These are phyloP conservation scores for Poeciliopsis gracilis DNA, from an alignment of 2,797 vertebrate genomes.

Conservation along the genomic window DNA sequence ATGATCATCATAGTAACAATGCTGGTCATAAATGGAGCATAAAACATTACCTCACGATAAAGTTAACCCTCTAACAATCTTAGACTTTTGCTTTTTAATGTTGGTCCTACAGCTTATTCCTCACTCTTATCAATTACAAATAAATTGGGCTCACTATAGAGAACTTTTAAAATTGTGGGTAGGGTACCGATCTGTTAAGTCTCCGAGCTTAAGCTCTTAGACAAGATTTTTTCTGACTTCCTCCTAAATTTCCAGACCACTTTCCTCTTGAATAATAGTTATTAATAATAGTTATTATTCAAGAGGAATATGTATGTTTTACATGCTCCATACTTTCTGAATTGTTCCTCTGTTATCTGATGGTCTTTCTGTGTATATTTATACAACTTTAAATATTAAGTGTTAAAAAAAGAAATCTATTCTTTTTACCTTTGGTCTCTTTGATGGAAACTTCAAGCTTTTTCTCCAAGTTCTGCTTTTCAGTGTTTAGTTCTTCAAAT, in stretches of 20 bases:
- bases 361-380: neutral
- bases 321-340: neutral
- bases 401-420: neutral
- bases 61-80: neutral
- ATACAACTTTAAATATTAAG: neutral
- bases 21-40: neutral
- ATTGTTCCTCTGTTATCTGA: neutral
- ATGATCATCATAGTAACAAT: neutral
- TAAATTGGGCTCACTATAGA: neutral
- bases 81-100: neutral
- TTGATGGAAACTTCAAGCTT: slow-evolving; percentile 79
- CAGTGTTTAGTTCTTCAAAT: slow-evolving; percentile 77
- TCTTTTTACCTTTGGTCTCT: slow-evolving; percentile 85
- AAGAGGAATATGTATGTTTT: too few relatives aligned
- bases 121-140: neutral
- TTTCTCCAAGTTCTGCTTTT: slow-evolving; percentile 83
- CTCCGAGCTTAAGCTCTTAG: neutral
- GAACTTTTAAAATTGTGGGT: neutral
- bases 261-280: too few relatives aligned
- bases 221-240: neutral
- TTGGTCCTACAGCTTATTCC: neutral
- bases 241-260: too few relatives aligned
- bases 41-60: neutral
- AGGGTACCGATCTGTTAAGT: neutral
- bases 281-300: too few relatives aligned